Conservation (phyloP, 2,888 invertebrate genomes). For the Sesamia inferens region DNA sequence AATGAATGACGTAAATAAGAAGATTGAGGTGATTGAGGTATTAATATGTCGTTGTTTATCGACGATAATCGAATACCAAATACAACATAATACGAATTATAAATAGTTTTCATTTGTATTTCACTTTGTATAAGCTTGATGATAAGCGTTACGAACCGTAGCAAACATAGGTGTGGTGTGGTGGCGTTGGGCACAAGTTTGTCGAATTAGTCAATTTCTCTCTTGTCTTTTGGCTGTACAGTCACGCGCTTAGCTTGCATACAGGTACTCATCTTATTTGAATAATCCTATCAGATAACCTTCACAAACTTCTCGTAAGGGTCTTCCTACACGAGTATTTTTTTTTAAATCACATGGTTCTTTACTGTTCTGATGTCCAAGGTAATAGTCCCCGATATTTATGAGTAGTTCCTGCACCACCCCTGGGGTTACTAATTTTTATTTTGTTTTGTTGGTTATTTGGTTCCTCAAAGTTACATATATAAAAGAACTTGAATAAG, state of each 20-base stretch:
- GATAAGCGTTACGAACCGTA: constrained; percentile 22
- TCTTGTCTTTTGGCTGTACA: background rate
- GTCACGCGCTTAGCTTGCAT: background rate
- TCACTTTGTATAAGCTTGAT: constrained; percentile 31
- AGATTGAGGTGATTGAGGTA: constrained; percentile 17
- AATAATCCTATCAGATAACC: background rate
- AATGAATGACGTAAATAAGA: constrained; percentile 37
- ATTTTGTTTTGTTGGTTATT: background rate
- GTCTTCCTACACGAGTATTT: too few species aligned
- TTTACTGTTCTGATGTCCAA: background rate
- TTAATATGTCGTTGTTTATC: constrained; percentile 46
- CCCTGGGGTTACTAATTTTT: background rate
- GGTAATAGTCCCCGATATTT: background rate
- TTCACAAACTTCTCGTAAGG: background rate
- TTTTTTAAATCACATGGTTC: background rate
- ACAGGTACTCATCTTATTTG: background rate
- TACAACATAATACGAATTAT: too few species aligned
- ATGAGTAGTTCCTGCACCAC: too few species aligned
- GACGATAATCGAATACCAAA: constrained; percentile 32
- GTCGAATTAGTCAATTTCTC: background rate
- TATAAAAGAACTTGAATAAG: too few species aligned
- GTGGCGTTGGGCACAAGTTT: background rate
- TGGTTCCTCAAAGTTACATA: constrained; percentile 8
- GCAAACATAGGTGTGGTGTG: too few species aligned
- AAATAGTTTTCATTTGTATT: constrained; percentile 46